Conservation (phyloP, 2,888 invertebrate genomes). For the Drosophila helvetica region DNA sequence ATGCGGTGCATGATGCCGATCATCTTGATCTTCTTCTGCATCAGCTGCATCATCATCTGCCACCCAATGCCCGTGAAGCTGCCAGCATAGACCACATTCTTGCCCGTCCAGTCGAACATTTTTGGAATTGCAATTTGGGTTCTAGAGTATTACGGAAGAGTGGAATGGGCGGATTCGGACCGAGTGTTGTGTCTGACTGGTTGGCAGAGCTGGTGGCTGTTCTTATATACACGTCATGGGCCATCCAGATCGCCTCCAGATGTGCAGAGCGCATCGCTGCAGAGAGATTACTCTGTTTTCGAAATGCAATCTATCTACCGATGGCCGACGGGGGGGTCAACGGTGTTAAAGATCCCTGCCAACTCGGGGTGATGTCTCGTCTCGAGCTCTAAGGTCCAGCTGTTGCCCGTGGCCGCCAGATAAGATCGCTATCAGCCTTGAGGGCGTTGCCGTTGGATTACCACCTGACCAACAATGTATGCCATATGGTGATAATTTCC, state of each 20-base stretch:
- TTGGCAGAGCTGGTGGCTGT: background rate
- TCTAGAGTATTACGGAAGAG: background rate
- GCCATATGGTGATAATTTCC: background rate
- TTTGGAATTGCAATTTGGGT: slow-evolving; percentile 2
- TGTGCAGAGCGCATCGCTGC: slow-evolving; percentile 28
- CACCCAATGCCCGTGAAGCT: slow-evolving; percentile 79
- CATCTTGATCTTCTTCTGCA: slow-evolving; percentile 76
- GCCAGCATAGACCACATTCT: slow-evolving; percentile 81
- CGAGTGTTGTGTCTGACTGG: slow-evolving; percentile 28
- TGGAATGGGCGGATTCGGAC: slow-evolving; percentile 4
- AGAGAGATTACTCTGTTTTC: slow-evolving; percentile 7
- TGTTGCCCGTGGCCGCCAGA: slow-evolving; percentile 32
- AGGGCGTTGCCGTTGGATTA: slow-evolving; percentile 26
- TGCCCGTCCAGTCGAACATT: slow-evolving; percentile 80
- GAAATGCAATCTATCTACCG: slow-evolving; percentile 23
- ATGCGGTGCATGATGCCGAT: slow-evolving; percentile 78
- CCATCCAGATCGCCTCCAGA: slow-evolving; percentile 10
- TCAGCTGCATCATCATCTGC: slow-evolving; percentile 75
- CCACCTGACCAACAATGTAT: slow-evolving; percentile 10
- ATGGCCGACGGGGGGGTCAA: slow-evolving; percentile 13
- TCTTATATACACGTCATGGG: slow-evolving; percentile 19
- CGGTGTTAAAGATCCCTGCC: slow-evolving; percentile 19
- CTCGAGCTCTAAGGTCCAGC: slow-evolving; percentile 10
- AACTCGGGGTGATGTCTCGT: slow-evolving; percentile 29
- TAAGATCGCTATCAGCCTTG: slow-evolving; percentile 26